These are phyloP conservation scores for Turritopsis rubra DNA, from an alignment of 30 jellyfish, hydroid and myxozoan genomes.

Conservation along the genomic window DNA sequence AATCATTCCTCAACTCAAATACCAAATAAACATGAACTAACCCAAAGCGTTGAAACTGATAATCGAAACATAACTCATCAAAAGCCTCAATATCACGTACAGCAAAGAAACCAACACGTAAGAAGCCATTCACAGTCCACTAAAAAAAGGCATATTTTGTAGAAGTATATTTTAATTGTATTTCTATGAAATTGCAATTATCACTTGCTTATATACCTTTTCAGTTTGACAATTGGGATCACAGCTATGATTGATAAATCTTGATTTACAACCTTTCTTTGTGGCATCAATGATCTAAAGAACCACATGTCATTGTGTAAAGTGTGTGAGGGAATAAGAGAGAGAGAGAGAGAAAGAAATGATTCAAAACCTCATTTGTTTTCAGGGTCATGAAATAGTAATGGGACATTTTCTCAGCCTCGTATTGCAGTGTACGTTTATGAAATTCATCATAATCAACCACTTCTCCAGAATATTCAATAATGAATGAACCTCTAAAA, in stretches of 20 bases:
- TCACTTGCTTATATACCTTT: constrained; percentile 46
- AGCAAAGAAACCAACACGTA: constrained; percentile 96
- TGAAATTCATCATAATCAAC: constrained; percentile 85
- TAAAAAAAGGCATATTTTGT: constrained; percentile 18
- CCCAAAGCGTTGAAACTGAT: constrained; percentile 97
- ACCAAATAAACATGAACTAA: background rate
- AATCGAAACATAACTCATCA: constrained; percentile 87
- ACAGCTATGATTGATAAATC: constrained; percentile 95
- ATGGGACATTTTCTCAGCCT: constrained; percentile 76
- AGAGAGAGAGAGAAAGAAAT: background rate
- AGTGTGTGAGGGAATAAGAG: background rate
- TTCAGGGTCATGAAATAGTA: constrained; percentile 89
- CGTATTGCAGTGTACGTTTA: constrained; percentile 70
- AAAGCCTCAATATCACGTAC: constrained; percentile 75
- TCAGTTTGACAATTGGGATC: constrained; percentile 94
- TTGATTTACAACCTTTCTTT: constrained; percentile 71
- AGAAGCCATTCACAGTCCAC: constrained; percentile 99
- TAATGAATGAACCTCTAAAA: constrained; percentile 82
- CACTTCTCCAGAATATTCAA: constrained; percentile 96
- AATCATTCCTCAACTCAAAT: background rate
- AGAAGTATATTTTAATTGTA: background rate
- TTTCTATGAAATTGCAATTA: background rate
- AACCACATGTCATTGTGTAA: background rate
- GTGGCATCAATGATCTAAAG: constrained; percentile 93
- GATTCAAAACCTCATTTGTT: constrained; percentile 62